A percentile compares a stretch with the other conserved stretches of the same genome.
These are phyloP conservation scores for Cynoglossus semilaevis DNA, from an alignment of 2,113 vertebrate species.

Conservation along the genomic window DNA sequence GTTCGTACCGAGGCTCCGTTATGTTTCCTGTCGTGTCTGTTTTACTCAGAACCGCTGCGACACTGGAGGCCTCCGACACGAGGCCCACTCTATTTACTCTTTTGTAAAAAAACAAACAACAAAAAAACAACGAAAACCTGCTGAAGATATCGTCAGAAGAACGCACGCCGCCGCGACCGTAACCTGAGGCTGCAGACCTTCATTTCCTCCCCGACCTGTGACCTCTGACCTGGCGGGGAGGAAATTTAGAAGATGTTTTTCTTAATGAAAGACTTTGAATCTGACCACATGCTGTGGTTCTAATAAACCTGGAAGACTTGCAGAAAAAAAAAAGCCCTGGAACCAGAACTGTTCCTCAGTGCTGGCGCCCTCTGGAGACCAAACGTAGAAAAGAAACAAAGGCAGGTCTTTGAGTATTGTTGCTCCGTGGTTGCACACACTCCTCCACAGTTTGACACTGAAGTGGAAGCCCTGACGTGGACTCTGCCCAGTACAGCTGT, in stretches of 20 bases:
- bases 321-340: slow-evolving; percentile 26
- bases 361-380: too few relatives aligned
- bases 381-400: slow-evolving; percentile 3
- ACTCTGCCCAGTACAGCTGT: slow-evolving; percentile 56
- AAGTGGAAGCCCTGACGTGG: neutral
- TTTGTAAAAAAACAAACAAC: slow-evolving; percentile 9
- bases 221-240: neutral
- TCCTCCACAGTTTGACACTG: slow-evolving; percentile 25
- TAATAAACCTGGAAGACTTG: slow-evolving; percentile 65
- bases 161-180: slow-evolving; percentile 47
- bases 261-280: slow-evolving; percentile 61
- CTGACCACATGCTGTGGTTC: slow-evolving; percentile 66
- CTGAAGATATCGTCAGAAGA: slow-evolving; percentile 42
- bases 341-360: too few relatives aligned
- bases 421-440: slow-evolving; percentile 12
- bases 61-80: slow-evolving; percentile 50
- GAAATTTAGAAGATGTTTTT: slow-evolving; percentile 37
- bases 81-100: slow-evolving; percentile 54
- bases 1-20: slow-evolving; percentile 53
- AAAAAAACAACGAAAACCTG: too few relatives aligned
- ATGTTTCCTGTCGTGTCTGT: slow-evolving; percentile 46
- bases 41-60: slow-evolving; percentile 45
- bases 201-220: slow-evolving; percentile 11
- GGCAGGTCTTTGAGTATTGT: neutral
- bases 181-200: slow-evolving; percentile 30